Conservation (phyloP, 2,888 invertebrate genomes). For the Kuschelorhynchus macadamiae region DNA sequence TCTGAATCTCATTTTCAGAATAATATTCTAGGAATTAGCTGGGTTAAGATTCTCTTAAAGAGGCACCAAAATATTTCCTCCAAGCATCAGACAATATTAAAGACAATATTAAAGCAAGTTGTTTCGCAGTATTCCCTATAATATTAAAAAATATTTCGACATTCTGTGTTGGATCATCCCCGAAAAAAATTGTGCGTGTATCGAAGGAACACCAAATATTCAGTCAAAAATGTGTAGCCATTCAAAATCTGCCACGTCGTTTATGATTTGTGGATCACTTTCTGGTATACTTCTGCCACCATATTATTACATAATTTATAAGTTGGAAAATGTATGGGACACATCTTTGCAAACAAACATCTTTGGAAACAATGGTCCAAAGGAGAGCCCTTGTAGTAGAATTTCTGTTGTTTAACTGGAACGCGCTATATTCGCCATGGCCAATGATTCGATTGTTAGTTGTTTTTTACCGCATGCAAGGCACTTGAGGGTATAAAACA, state of each 20-base stretch:
- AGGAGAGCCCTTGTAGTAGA: too few relatives aligned
- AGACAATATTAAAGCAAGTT: slow-evolving; percentile 8
- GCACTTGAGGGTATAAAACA: too few relatives aligned
- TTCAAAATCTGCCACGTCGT: slow-evolving; percentile 4
- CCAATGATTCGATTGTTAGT: too few relatives aligned
- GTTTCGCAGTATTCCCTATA: background rate
- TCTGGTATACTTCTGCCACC: slow-evolving; percentile 30
- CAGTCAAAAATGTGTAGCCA: background rate
- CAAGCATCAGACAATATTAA: slow-evolving; percentile 24
- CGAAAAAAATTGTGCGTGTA: slow-evolving; percentile 16
- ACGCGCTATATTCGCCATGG: too few relatives aligned
- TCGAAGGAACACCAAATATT: slow-evolving; percentile 14
- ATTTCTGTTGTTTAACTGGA: too few relatives aligned
- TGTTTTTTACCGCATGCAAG: too few relatives aligned
- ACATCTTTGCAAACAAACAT: too few relatives aligned
- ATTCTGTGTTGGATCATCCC: background rate
- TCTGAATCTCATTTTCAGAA: slow-evolving; percentile 10
- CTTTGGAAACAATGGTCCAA: too few relatives aligned
- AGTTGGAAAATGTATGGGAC: slow-evolving; percentile 22
- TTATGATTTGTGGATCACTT: slow-evolving; percentile 7
- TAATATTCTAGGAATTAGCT: slow-evolving; percentile 7
- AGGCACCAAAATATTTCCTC: slow-evolving; percentile 15
- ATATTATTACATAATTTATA: slow-evolving; percentile 42
- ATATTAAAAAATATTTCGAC: slow-evolving; percentile 16
- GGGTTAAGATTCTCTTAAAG: slow-evolving; percentile 13